phyloP scores from a whole-genome alignment of 2,113 vertebrate genomes.

The Prionailurus bengalensis region DNA sequence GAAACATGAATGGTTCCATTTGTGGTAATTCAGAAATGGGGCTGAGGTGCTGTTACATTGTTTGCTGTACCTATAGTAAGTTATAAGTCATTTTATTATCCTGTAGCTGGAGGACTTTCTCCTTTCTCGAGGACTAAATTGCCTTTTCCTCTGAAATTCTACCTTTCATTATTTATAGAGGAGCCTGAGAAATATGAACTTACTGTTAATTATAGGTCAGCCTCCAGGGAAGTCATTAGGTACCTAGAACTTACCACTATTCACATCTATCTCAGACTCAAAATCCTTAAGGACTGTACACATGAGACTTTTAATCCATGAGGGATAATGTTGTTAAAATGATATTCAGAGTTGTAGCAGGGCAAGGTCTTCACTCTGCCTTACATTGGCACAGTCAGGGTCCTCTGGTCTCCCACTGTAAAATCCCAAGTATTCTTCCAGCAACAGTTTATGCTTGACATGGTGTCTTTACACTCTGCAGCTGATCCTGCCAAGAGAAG shows the following conservation, averaged over 20 bases:
- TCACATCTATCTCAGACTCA: not conserved
- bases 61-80: not conserved
- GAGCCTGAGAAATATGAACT: constrained; percentile 14
- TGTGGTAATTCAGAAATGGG: not conserved
- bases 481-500: not conserved
- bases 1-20: constrained; percentile 13
- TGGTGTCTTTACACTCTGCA: not conserved
- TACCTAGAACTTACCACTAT: not conserved
- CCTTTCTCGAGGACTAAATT: not conserved
- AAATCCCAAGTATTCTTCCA: constrained; percentile 13
- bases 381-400: not conserved
- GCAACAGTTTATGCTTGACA: not conserved
- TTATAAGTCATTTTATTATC: constrained; percentile 27
- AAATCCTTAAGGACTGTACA: not conserved
- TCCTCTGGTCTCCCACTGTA: not conserved
- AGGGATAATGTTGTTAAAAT: not conserved
- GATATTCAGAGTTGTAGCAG: not conserved
- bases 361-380: not conserved
- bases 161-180: constrained; percentile 42
- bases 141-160: constrained; percentile 46
- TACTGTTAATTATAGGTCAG: constrained; percentile 38
- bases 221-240: not conserved
- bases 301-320: not conserved
- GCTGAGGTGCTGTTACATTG: not conserved
- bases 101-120: not conserved